These are phyloP conservation scores for Corynorhinus townsendii DNA, from an alignment of 2,113 vertebrate species.

Conservation along the genomic window DNA sequence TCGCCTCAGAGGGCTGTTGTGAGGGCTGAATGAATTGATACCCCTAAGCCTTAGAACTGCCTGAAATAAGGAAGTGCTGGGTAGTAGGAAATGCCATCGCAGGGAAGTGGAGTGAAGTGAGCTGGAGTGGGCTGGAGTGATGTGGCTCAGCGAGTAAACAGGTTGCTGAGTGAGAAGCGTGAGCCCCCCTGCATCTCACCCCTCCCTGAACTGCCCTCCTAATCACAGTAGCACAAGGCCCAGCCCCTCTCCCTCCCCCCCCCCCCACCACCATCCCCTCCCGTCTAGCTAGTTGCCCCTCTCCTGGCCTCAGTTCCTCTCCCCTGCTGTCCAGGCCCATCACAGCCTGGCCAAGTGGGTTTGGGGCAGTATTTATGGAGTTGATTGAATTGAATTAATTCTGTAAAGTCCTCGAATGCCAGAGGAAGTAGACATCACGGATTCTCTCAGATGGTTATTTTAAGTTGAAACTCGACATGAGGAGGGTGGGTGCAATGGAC, in stretches of 20 bases:
- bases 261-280: too few relatives aligned
- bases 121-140: not conserved
- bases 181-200: not conserved
- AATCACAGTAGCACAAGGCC: fast-evolving
- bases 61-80: not conserved
- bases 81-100: fast-evolving
- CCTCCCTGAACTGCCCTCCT: not conserved
- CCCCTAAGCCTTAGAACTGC: not conserved
- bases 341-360: not conserved
- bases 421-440: not conserved
- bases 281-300: not conserved
- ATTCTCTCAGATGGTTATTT: not conserved
- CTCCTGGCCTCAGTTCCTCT: not conserved
- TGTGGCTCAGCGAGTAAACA: fast-evolving
- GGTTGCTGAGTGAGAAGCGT: not conserved
- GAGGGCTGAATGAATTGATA: not conserved
- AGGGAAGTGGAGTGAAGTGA: not conserved
- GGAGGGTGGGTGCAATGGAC: not conserved
- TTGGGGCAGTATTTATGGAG: not conserved
- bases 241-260: too few relatives aligned
- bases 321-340: fast-evolving
- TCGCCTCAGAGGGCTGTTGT: not conserved
- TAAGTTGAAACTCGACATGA: not conserved
- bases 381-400: not conserved
- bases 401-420: not conserved